Conservation (phyloP, 1,140 invertebrate species). For the Nymphalis io region DNA sequence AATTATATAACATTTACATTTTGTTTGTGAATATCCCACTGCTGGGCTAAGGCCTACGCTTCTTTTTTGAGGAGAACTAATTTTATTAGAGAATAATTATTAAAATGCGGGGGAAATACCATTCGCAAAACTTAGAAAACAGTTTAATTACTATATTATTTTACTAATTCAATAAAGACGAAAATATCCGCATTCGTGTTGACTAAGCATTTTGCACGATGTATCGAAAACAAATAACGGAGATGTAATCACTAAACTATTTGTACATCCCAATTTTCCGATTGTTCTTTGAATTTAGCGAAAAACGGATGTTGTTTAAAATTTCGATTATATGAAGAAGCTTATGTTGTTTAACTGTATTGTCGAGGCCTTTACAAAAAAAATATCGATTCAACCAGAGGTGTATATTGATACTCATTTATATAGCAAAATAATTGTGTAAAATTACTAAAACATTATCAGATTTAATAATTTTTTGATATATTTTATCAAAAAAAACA, state of each 20-base stretch:
- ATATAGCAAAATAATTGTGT: too few relatives aligned
- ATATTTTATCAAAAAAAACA: too few relatives aligned
- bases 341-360: neutral
- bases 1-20: too few relatives aligned
- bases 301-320: conserved; percentile 43
- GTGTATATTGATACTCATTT: too few relatives aligned
- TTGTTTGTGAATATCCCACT: too few relatives aligned
- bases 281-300: conserved; percentile 11
- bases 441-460: too few relatives aligned
- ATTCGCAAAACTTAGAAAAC: neutral
- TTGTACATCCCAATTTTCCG: conserved; percentile 30
- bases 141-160: neutral
- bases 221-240: conserved; percentile 2
- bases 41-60: too few relatives aligned
- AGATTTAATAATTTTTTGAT: too few relatives aligned
- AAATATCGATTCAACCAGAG: neutral
- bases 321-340: conserved; percentile 20
- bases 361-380: conserved; percentile 8
- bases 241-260: conserved; percentile 24
- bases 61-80: too few relatives aligned
- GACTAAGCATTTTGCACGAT: conserved; percentile 2
- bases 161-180: neutral
- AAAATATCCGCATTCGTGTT: neutral
- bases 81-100: too few relatives aligned
- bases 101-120: too few relatives aligned